phyloP scores from a whole-genome alignment of 2,888 invertebrate species.

The Ischnus inquisitorius region DNA sequence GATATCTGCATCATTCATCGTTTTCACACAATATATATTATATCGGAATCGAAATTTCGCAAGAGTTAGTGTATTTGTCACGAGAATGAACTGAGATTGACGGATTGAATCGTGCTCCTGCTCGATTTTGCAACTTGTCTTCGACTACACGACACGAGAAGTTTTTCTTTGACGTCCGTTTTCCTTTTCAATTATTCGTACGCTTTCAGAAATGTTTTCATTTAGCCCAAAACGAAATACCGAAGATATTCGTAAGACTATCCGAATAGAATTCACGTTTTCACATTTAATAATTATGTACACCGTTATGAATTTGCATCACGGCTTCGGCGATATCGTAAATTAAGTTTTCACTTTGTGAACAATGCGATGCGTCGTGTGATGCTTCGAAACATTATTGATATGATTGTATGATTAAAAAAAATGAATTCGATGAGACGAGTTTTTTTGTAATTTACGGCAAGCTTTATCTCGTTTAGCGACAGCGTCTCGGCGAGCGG shows the following conservation, averaged over 20 bases:
- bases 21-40: slow-evolving; percentile 1
- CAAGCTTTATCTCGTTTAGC: no score
- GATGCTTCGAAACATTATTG: no score
- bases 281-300: slow-evolving; percentile 24
- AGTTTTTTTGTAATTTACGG: no score
- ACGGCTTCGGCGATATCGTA: neutral
- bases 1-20: slow-evolving; percentile 32
- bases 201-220: slow-evolving; percentile 2
- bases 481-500: no score
- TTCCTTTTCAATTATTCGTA: neutral
- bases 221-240: slow-evolving; percentile 33
- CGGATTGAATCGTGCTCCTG: no score
- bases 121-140: no score
- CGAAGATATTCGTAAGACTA: slow-evolving; percentile 40
- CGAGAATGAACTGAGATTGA: no score
- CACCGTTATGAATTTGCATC: slow-evolving; percentile 34
- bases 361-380: no score
- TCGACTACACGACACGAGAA: neutral
- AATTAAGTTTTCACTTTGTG: no score
- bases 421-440: no score
- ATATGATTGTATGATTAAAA: no score
- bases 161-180: slow-evolving; percentile 7
- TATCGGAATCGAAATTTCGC: neutral
- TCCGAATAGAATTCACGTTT: slow-evolving; percentile 40
- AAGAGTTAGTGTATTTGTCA: neutral